phyloP scores from a whole-genome alignment of 1,140 invertebrate species.

The Drosophila kurseongensis region DNA sequence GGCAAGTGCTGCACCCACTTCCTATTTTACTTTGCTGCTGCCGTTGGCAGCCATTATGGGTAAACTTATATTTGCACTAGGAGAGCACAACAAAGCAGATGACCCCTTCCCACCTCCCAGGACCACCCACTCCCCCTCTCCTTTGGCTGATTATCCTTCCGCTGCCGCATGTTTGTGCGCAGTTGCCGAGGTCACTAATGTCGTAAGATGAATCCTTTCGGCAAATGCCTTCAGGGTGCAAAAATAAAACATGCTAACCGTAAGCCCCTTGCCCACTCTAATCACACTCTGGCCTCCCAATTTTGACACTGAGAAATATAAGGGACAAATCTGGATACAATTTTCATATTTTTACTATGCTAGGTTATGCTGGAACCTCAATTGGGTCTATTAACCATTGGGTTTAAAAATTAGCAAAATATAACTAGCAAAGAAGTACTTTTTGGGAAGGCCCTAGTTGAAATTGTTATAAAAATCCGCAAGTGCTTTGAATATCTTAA shows the following conservation, averaged over 20 bases:
- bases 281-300: not conserved
- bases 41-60: conserved; percentile 76
- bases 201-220: conserved; percentile 84
- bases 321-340: too few species aligned
- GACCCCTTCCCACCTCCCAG: not conserved
- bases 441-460: too few species aligned
- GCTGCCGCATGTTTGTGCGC: conserved; percentile 70
- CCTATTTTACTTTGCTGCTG: conserved; percentile 25
- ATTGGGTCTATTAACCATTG: too few species aligned
- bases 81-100: conserved; percentile 70
- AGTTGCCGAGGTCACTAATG: conserved; percentile 83
- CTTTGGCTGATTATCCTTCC: conserved; percentile 37
- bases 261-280: conserved; percentile 11
- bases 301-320: conserved; percentile 4
- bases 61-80: conserved; percentile 81
- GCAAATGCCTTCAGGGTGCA: conserved; percentile 82
- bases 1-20: conserved; percentile 33
- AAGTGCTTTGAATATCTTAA: too few species aligned
- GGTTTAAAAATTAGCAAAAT: too few species aligned
- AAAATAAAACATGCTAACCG: conserved; percentile 77
- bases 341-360: too few species aligned
- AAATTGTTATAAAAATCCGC: too few species aligned
- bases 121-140: conserved; percentile 2
- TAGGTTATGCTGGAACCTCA: too few species aligned
- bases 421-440: too few species aligned